Conservation (phyloP, 1,140 invertebrate species). For the Plutomurus gul region DNA sequence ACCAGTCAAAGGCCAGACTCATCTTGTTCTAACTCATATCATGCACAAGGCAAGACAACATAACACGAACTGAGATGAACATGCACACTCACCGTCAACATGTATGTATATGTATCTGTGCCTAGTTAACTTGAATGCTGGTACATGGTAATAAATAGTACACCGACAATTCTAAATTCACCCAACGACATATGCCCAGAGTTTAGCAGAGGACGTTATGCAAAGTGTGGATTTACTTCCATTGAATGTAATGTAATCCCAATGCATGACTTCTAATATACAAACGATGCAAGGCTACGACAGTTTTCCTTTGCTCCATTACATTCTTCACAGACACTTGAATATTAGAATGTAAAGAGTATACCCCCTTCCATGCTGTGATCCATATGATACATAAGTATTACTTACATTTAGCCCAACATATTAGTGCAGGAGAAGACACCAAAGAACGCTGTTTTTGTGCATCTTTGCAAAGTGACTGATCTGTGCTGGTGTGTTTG, state of each 20-base stretch:
- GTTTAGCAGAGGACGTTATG: too few species aligned
- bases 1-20: too few species aligned
- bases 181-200: not conserved
- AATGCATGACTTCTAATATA: too few species aligned
- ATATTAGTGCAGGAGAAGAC: not conserved
- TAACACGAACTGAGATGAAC: not conserved
- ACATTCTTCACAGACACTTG: too few species aligned
- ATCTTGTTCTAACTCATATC: not conserved
- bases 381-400: too few species aligned
- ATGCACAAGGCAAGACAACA: not conserved
- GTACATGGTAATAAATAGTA: not conserved
- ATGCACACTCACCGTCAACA: not conserved
- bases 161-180: constrained; percentile 11
- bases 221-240: too few species aligned
- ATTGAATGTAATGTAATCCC: too few species aligned
- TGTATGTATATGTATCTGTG: not conserved
- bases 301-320: not conserved
- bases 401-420: too few species aligned
- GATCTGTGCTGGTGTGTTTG: not conserved
- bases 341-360: too few species aligned
- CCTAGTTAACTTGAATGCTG: not conserved
- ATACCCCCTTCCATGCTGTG: too few species aligned
- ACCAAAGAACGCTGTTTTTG: not conserved
- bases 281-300: too few species aligned
- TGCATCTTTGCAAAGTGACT: not conserved